Percentiles rank a stretch among this genome's conserved stretches.
Evolutionary conservation across 2,888 invertebrate genomes (phyloP).

Genomic region (Agriopis aurantiaria): DNA sequence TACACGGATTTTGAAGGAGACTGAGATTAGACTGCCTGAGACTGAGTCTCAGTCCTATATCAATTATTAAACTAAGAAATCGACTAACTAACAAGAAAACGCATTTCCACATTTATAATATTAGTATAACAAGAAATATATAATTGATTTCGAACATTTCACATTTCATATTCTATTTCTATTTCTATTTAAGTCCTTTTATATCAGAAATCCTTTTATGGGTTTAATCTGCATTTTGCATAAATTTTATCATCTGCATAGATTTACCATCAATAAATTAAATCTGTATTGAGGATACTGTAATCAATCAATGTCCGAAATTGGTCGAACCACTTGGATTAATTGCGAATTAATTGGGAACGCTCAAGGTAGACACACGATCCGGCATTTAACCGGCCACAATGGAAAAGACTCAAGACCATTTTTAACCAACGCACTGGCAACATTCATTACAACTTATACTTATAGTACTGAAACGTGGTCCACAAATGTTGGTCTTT

Average conservation of each 20-base stretch:
- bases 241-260: conserved; percentile 36
- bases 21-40: too few species aligned
- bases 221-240: conserved; percentile 38
- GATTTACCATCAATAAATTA: conserved; percentile 43
- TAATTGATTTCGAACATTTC: too few species aligned
- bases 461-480: too few species aligned
- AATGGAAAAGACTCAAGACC: neutral
- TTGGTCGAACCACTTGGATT: conserved; percentile 49
- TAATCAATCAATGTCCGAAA: conserved; percentile 48
- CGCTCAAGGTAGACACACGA: conserved; percentile 23
- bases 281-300: conserved; percentile 43
- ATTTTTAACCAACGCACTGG: neutral
- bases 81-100: too few species aligned
- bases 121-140: too few species aligned
- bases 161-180: too few species aligned
- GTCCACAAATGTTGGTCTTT: too few species aligned
- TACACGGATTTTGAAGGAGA: too few species aligned
- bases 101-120: too few species aligned
- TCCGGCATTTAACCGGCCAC: conserved; percentile 12
- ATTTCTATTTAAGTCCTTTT: neutral
- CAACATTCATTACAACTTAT: too few species aligned
- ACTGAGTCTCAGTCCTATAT: too few species aligned
- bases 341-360: conserved; percentile 51
- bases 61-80: too few species aligned
- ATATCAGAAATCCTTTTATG: conserved; percentile 12